Conservation (phyloP, 2,113 vertebrate genomes). For the Furnarius figulus region DNA sequence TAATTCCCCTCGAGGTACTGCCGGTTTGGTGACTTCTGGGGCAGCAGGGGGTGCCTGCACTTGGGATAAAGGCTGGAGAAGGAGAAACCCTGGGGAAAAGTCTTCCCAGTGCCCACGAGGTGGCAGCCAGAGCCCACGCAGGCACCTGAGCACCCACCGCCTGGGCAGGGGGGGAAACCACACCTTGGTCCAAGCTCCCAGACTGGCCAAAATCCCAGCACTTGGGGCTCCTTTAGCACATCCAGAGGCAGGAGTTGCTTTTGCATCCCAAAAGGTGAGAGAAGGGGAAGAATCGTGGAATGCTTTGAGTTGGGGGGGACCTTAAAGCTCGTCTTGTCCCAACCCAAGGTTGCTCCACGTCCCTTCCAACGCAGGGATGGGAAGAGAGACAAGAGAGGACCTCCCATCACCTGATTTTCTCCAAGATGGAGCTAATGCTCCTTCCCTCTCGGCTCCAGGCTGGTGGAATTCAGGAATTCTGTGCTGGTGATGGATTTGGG, state of each 20-base stretch:
- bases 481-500: background rate
- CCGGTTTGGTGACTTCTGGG: background rate
- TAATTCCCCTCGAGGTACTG: background rate
- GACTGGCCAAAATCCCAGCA: accelerated
- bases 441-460: background rate
- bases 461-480: background rate
- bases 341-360: background rate
- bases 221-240: accelerated
- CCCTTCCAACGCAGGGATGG: background rate
- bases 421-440: background rate
- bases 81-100: background rate
- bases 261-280: background rate
- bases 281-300: accelerated
- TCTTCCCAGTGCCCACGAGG: conserved; percentile 13
- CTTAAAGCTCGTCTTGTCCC: accelerated
- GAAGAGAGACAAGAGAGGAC: background rate
- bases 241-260: accelerated
- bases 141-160: background rate
- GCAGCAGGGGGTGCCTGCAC: background rate
- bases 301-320: background rate
- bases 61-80: background rate
- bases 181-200: accelerated
- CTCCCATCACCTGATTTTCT: background rate
- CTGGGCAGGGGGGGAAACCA: background rate
- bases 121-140: conserved; percentile 15